Evolutionary conservation across 1,140 invertebrate species (phyloP), one percentile per base, ranked within the genome.

Genomic region (Pogonognathellus flavescens): DNA sequence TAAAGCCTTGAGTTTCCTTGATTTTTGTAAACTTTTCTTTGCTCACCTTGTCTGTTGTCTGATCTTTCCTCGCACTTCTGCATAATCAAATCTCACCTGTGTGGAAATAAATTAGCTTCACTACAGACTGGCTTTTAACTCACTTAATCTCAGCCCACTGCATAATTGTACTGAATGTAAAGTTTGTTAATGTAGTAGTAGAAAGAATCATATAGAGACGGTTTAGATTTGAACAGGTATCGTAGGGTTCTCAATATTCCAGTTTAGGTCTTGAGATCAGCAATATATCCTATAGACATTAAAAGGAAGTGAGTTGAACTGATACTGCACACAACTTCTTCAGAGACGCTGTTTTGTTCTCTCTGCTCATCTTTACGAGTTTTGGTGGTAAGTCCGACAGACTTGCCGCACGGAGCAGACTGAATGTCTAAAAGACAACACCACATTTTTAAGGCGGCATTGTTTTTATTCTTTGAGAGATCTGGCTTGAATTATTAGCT

Each of bases 341-440:
- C 31, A 41, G 31, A 66, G 31, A 41, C 31, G 60, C 20, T 66
- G 62, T 66, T 66, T 49, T 9, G 41, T 76, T 49, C 70, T 50
- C 41, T 13, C 31, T 10, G 31, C 49, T 1, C 3, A 76, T 76
- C 62, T 76, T 76, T 76, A 76, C n/a, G 70, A 76, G 70, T 76
- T 76, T 76, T 76, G 16, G 41, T 6, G 4, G 4, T 76, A 31
- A 50, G 70, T n/a, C 70, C 25, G 70, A 76, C 70, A 50, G 70
- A 76, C 25, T 41, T 49, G 70, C 25, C 25, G 41, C 25, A 41
- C 31, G 14, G 66, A 1, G 31, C 66, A 41, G 70, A 76, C 70
- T 16, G 62, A 66, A 66, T 66, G 62, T 66, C 62, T 66, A 66
- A 76, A 49, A 76, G 70, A 76, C 25, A 76, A 76, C n/a, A 50